Base-by-base conservation (phyloP, 2,888 invertebrate species). In the Drosophila setosimentum region DNA sequence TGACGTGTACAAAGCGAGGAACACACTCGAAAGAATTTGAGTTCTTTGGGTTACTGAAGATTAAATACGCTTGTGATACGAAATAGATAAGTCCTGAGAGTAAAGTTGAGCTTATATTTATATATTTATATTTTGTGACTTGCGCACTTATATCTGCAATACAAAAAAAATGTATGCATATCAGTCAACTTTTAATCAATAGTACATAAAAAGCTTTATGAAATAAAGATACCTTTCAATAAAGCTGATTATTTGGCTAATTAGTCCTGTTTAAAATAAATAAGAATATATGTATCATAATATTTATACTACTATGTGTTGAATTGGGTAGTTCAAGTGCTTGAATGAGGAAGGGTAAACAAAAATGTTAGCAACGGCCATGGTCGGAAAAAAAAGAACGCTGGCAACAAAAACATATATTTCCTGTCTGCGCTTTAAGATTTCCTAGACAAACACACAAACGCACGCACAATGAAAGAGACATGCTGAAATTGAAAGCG, bases 351-450 rank as follows among this genome's bases (percentile, higher is more conserved):
- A 40, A 57, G 57, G 30, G 57, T 42, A 30, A 2, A 57, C 21
- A 2, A 29, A 29, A 29, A 13, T 42, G 71, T 61, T 61, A 67
- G 49, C 32, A 49, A 51, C 49, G 49, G 51, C 48, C 54, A 8
- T 29, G 21, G 29, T 16, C 6, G 29, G 1, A 16, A 40, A 40
- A 42, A 40, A 48, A 65, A 64, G 13, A 37, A 29, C 45, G 50
- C 51, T 68, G 62, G 63, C 78, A 72, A 68, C 63, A 76, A 76
- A 35, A 68, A 68, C 40, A 50, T 82, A 79, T 76, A 90, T 87
- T 90, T 87, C 90, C 87, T 87, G 87, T 87, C 87, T 87, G 84
- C 81, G 76, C 87, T 87, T 83, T 83, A 83, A 87, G 87, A 81
- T 90, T 81, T 83, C 68, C 90, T 90, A 88, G 87, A 90, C 89